A percentile compares a stretch with the other conserved stretches of the same genome.
Conservation (phyloP, 1,140 invertebrate species). For the Galleria mellonella region DNA sequence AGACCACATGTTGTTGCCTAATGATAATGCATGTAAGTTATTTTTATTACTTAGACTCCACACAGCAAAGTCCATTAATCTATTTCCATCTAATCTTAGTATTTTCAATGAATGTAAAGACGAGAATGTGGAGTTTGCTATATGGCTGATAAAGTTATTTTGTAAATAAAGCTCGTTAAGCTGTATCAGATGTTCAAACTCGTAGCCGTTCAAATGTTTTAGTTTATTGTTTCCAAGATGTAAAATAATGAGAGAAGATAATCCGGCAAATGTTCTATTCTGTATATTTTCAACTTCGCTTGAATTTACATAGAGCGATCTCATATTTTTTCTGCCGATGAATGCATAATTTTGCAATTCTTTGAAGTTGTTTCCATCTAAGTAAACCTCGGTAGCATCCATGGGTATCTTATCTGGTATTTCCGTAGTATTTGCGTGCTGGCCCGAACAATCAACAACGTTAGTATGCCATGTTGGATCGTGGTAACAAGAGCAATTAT, state of each 20-base stretch:
- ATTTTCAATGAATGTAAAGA: slow-evolving; percentile 85
- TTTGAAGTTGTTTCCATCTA: slow-evolving; percentile 91
- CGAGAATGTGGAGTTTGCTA: slow-evolving; percentile 87
- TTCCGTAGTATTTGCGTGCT: slow-evolving; percentile 76
- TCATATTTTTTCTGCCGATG: slow-evolving; percentile 93
- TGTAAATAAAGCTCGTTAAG: slow-evolving; percentile 91
- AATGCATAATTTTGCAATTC: slow-evolving; percentile 92
- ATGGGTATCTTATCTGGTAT: slow-evolving; percentile 92
- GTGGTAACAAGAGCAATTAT: slow-evolving; percentile 93
- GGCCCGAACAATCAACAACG: slow-evolving; percentile 90
- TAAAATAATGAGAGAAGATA: slow-evolving; percentile 86
- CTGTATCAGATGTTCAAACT: slow-evolving; percentile 90
- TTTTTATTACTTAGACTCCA: slow-evolving; percentile 86
- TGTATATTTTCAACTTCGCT: slow-evolving; percentile 90
- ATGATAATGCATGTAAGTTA: slow-evolving; percentile 79
- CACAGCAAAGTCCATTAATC: slow-evolving; percentile 84
- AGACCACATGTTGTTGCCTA: slow-evolving; percentile 90
- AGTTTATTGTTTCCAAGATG: slow-evolving; percentile 92
- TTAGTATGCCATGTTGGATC: slow-evolving; percentile 94
- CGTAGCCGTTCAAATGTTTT: slow-evolving; percentile 86
- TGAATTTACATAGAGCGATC: slow-evolving; percentile 88
- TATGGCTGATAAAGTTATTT: slow-evolving; percentile 85
- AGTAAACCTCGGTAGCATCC: slow-evolving; percentile 93
- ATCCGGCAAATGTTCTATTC: slow-evolving; percentile 93
- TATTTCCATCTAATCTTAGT: slow-evolving; percentile 89